Evolutionary conservation across 2,888 invertebrate species (phyloP), one percentile per base, ranked within the genome.

Genomic region (Schizaphis graminum): DNA sequence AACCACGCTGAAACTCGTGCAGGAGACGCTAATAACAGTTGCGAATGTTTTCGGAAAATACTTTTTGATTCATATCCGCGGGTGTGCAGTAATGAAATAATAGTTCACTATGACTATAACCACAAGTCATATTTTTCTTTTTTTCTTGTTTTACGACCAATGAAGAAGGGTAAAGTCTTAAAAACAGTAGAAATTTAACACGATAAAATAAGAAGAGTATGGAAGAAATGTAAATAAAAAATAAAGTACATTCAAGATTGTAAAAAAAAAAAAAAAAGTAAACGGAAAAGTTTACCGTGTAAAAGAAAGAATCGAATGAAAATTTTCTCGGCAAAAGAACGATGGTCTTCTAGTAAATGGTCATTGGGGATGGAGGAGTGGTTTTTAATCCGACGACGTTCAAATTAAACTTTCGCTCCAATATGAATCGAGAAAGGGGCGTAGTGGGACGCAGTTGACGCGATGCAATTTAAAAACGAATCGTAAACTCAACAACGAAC

Each of bases 301-400:
- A 92, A 92, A 88, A 92, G 61, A 92, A 92, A 87, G 61, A 92
- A 87, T 26, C 61, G 87, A 92, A 92, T 67, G 88, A 88, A 67
- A 88, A 87, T 77, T 28, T 49, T 28, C 53, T 35, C 84, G 26
- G 13, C 44, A 26, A 35, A 77, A 49, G 49, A 91, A 49, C 67
- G 53, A 21, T 26, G 44, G 44, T 61, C 28, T 61, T 61, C 47
- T 57, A 91, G 91, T 86, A 91, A 91, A 91, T 35, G 91, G 91
- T 91, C 91, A 86, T 47, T 86, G 91, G 86, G 57, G 26, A 57
- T 47, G 57, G n/a, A 44, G 91, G 56, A 86, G 57, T n/a, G 91
- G 91, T 92, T 88, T 92, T 92, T 92, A 92, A 92, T 92, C 92
- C 87, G 88, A 92, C 61, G 91, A 92, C 61, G 88, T 88, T 88